Evolutionary conservation across 1,140 invertebrate species (phyloP), one percentile per base, ranked within the genome.

Genomic region (Hydropsyche tenuis): DNA sequence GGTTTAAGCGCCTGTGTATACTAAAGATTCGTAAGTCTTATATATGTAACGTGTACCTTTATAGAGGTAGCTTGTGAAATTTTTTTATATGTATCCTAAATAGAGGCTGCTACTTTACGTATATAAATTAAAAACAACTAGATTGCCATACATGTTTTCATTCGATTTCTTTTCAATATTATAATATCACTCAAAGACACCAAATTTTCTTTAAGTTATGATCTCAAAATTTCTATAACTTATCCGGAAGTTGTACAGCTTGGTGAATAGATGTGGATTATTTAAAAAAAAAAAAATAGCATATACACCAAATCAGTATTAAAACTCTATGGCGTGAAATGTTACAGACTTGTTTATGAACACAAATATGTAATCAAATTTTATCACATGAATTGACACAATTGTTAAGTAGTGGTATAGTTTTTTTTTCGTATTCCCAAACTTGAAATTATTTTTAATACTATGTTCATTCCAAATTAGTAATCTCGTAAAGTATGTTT

Each of bases 31-130:
- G n/a, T 72, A 72, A 72, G 69, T 60, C 51, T 70, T 66, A 60
- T 73, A 68, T 73, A 73, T 75, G 45, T 66, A 69, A 69, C 37
- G 51, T 73, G 69, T 74, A 73, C 73, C 73, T 77, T 72, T 77
- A 74, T 73, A 74, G 69, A 77, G 69, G 69, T 77, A 77, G 72
- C 68, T 76, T 69, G 69, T 73, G 72, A 74, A 68, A 11, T 48
- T 42, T 73, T 51, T 73, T 62, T 73, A 69, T 62, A 45, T 68
- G 71, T 71, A 60, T 76, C 37, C 56, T 73, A 42, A 37, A 72
- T 73, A 76, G 72, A 69, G 72, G 72, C 72, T 72, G 75, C 72
- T 76, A 60, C 23, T 60, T 23, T 60, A 18, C 56, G 56, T 60
- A 25, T 25, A 37, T 37, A 9, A 37, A 37, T 4, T 4, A 37